A percentile compares a stretch with the other conserved stretches of the same genome.
Conservation (phyloP, 2,888 invertebrate species). For the Acheta domesticus region DNA sequence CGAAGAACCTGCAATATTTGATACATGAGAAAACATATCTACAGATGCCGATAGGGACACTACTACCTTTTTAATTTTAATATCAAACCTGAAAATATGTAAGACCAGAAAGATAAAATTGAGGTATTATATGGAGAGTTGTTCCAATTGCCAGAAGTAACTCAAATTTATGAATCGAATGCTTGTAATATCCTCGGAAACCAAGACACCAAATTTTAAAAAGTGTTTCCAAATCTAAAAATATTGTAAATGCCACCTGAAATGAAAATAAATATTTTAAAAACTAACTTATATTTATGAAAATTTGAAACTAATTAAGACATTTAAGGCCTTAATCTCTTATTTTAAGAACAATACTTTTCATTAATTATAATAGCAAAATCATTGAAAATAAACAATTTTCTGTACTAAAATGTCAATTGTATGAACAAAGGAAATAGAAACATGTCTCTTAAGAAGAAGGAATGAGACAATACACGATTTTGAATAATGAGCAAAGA, state of each 20-base stretch:
- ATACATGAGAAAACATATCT: conserved; percentile 20
- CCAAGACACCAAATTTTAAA: conserved; percentile 98
- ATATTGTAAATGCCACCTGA: conserved; percentile 86
- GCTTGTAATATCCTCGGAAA: conserved; percentile 90
- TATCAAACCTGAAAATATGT: conserved; percentile 83
- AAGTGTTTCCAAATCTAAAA: conserved; percentile 89
- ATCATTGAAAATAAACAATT: no score
- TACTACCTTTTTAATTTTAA: no score
- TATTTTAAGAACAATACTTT: no score
- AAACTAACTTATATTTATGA: background rate
- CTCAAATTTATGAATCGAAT: conserved; percentile 97
- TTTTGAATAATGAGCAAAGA: no score
- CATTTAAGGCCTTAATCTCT: no score
- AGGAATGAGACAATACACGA: no score
- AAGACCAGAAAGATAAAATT: conserved; percentile 86
- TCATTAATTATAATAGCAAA: no score
- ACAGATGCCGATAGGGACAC: background rate
- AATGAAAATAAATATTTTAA: conserved; percentile 40
- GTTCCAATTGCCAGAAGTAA: conserved; percentile 89
- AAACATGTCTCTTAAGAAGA: no score
- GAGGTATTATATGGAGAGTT: conserved; percentile 87
- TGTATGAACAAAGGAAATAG: no score
- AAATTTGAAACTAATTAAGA: no score
- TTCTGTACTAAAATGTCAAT: no score
- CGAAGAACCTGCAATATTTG: conserved; percentile 71